Conservation (phyloP, 2,888 invertebrate genomes). For the Drosophila kambysellisi region DNA sequence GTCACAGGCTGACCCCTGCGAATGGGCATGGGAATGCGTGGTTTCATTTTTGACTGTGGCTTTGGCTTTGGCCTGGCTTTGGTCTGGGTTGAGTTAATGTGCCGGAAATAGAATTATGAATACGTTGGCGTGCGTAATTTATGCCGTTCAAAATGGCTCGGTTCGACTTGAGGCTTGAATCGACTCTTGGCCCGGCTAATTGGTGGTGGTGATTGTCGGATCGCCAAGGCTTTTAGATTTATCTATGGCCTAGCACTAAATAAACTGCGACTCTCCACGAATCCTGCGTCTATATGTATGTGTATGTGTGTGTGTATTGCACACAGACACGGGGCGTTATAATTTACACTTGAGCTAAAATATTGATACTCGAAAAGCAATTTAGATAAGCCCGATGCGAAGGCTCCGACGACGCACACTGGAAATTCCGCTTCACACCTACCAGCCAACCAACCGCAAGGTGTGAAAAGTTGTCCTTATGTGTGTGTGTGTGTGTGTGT, state of each 20-base stretch:
- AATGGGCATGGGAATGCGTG: slow-evolving; percentile 44
- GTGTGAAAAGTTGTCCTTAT: slow-evolving; percentile 62
- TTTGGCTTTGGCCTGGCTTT: slow-evolving; percentile 2
- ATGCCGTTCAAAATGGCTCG: slow-evolving; percentile 68
- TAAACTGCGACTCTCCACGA: slow-evolving; percentile 44
- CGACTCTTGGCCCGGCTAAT: slow-evolving; percentile 26
- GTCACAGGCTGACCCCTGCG: slow-evolving; percentile 43
- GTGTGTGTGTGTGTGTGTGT: slow-evolving; percentile 3
- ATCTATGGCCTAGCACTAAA: slow-evolving; percentile 78
- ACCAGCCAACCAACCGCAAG: slow-evolving; percentile 51
- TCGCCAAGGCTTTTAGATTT: slow-evolving; percentile 75
- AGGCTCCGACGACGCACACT: slow-evolving; percentile 57
- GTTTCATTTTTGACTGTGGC: slow-evolving; percentile 12
- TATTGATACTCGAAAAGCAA: slow-evolving; percentile 84
- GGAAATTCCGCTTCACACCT: slow-evolving; percentile 83
- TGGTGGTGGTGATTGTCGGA: slow-evolving; percentile 32
- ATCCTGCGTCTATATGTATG: slow-evolving; percentile 14
- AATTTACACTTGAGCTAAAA: slow-evolving; percentile 84
- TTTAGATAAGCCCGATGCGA: slow-evolving; percentile 79
- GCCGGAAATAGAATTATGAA: slow-evolving; percentile 81
- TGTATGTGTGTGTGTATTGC: not conserved
- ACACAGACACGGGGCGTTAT: slow-evolving; percentile 60
- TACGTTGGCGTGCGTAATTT: slow-evolving; percentile 80
- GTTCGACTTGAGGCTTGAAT: slow-evolving; percentile 18
- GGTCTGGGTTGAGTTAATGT: slow-evolving; percentile 62